Percentiles rank a stretch among this genome's conserved stretches.
Evolutionary conservation across 2,888 invertebrate genomes (phyloP).

Genomic region (Tolmerus cingulatus): DNA sequence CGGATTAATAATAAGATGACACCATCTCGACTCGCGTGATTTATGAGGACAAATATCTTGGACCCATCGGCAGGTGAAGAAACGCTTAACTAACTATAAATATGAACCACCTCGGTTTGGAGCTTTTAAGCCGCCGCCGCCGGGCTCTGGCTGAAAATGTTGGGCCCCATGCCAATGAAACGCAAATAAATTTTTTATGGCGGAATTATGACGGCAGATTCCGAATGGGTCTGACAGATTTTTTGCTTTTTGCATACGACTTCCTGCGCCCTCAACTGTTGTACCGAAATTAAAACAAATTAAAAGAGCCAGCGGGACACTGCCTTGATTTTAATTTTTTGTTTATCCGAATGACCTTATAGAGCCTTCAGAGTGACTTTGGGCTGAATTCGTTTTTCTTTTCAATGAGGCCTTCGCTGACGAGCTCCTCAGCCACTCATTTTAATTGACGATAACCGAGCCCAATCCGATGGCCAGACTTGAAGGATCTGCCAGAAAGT

Average conservation of each 20-base stretch:
- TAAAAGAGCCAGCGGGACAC: constrained; percentile 1
- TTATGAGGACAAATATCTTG: constrained; percentile 37
- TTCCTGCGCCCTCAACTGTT: not conserved
- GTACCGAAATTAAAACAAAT: not conserved
- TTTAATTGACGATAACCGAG: not conserved
- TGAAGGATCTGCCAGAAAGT: constrained; percentile 8
- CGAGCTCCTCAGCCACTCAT: not conserved
- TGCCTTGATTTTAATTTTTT: not conserved
- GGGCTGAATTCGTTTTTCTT: not conserved
- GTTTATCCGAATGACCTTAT: not conserved
- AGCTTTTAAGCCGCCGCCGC: not conserved
- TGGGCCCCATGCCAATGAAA: not conserved
- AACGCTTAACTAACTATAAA: constrained; percentile 9
- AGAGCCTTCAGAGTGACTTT: too few relatives aligned
- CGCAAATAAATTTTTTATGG: not conserved
- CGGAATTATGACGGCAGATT: not conserved
- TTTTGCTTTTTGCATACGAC: not conserved
- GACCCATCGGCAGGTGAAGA: not conserved
- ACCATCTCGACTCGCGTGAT: constrained; percentile 26
- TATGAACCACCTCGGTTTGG: not conserved
- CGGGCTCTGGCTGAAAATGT: not conserved
- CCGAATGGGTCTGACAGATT: not conserved
- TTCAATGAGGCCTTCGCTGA: not conserved
- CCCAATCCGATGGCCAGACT: not conserved
- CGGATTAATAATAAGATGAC: constrained; percentile 37